phyloP scores from a whole-genome alignment of 2,888 invertebrate genomes.

The Octonoba sinensis region DNA sequence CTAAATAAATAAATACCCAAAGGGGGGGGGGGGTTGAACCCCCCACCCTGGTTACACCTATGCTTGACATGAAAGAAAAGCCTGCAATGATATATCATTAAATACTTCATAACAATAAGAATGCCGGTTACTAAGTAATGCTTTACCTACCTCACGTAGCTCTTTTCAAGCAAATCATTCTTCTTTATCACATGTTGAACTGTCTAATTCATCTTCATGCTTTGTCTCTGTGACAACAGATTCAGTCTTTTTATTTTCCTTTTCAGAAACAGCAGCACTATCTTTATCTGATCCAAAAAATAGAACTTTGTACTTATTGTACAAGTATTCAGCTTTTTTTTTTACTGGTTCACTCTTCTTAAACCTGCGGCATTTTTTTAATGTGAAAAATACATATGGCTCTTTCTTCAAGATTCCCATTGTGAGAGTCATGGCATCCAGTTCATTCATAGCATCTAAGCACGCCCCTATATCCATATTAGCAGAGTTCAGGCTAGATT shows the following conservation, averaged over 20 bases:
- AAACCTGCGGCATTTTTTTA: slow-evolving; percentile 71
- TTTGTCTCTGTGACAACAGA: slow-evolving; percentile 16
- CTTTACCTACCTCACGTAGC: no score
- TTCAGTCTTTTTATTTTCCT: slow-evolving; percentile 51
- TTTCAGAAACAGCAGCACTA: slow-evolving; percentile 22
- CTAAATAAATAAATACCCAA: no score
- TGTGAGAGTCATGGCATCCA: slow-evolving; percentile 75
- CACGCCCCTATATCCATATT: slow-evolving; percentile 78
- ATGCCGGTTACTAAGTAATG: no score
- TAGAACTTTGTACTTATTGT: slow-evolving; percentile 74
- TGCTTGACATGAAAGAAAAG: no score
- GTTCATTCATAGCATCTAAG: slow-evolving; percentile 78
- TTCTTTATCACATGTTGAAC: neutral
- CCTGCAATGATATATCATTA: no score
- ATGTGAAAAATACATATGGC: slow-evolving; percentile 81
- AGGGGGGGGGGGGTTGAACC: no score
- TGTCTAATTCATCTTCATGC: slow-evolving; percentile 9
- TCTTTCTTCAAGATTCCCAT: slow-evolving; percentile 85
- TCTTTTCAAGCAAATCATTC: neutral
- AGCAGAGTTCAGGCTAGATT: slow-evolving; percentile 25
- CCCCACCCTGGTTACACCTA: no score
- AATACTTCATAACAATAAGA: no score
- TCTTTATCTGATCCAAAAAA: slow-evolving; percentile 47
- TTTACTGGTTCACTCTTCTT: slow-evolving; percentile 76
- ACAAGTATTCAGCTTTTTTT: slow-evolving; percentile 78